phyloP scores from a whole-genome alignment of 2,888 invertebrate species.

The Opisthograptis luteolata region DNA sequence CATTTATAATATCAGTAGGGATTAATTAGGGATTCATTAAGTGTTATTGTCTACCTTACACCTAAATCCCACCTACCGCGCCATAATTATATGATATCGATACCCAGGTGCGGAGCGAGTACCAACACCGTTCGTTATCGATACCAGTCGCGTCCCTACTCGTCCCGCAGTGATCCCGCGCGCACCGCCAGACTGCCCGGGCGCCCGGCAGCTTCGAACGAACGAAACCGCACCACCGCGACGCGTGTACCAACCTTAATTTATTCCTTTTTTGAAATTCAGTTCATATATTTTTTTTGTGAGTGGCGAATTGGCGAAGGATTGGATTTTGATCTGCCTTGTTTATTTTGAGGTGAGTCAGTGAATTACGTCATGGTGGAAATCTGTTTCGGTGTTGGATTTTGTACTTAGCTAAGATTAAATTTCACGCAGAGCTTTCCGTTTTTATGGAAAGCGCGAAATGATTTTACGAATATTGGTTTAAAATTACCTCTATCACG shows the following conservation, averaged over 20 bases:
- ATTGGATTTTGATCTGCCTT: slow-evolving; percentile 53
- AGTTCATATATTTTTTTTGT: slow-evolving; percentile 41
- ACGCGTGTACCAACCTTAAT: slow-evolving; percentile 65
- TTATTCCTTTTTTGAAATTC: slow-evolving; percentile 47
- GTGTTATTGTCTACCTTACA: too few species aligned
- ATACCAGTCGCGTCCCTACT: slow-evolving; percentile 55
- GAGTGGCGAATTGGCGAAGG: slow-evolving; percentile 32
- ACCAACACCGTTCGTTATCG: slow-evolving; percentile 38
- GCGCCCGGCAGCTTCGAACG: slow-evolving; percentile 81
- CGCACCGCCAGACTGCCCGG: slow-evolving; percentile 66
- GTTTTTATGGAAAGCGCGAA: background rate
- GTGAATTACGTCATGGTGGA: slow-evolving; percentile 13
- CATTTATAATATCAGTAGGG: too few species aligned
- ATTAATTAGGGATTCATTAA: too few species aligned
- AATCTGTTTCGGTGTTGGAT: slow-evolving; percentile 2
- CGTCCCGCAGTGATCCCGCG: slow-evolving; percentile 50
- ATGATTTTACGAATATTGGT: too few species aligned
- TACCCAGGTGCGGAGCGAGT: background rate
- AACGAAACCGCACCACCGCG: slow-evolving; percentile 72
- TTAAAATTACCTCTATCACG: too few species aligned
- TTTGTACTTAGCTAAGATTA: background rate
- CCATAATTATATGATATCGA: too few species aligned
- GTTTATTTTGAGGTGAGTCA: slow-evolving; percentile 48
- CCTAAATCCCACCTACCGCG: too few species aligned
- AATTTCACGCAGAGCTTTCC: background rate